Evolutionary conservation across 2,888 invertebrate species (phyloP).

Genomic region (Cantharis flavilabris): DNA sequence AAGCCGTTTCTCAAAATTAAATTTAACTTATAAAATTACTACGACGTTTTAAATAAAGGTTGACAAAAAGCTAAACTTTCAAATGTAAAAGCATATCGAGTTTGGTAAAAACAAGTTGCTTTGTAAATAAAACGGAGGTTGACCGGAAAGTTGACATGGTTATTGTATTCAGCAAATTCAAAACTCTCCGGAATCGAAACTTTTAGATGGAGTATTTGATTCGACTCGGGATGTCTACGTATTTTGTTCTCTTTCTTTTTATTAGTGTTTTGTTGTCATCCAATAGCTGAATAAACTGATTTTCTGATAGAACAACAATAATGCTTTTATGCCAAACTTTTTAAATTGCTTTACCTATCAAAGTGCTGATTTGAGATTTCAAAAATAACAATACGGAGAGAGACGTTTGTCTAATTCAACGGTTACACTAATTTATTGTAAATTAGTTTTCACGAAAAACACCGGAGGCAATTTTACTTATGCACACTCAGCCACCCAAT

Average conservation of each 20-base stretch:
- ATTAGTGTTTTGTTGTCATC: conserved; percentile 32
- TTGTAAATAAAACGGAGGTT: conserved; percentile 20
- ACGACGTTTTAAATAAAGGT: background rate
- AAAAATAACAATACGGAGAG: background rate
- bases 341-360: background rate
- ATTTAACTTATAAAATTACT: background rate
- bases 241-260: conserved; percentile 30
- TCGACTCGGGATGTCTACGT: conserved; percentile 20
- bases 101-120: conserved; percentile 7
- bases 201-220: conserved; percentile 25
- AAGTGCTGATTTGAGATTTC: background rate
- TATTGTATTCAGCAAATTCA: conserved; percentile 11
- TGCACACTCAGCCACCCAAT: background rate
- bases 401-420: background rate
- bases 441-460: background rate
- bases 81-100: background rate
- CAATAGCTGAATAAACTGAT: conserved; percentile 34
- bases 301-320: conserved; percentile 24
- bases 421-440: background rate
- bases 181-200: conserved; percentile 28
- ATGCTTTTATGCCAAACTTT: background rate
- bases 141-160: conserved; percentile 30
- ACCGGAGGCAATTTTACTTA: background rate
- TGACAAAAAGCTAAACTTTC: background rate
- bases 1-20: background rate